phyloP scores from a whole-genome alignment of 2,113 vertebrate species.

The Globicephala melas region DNA sequence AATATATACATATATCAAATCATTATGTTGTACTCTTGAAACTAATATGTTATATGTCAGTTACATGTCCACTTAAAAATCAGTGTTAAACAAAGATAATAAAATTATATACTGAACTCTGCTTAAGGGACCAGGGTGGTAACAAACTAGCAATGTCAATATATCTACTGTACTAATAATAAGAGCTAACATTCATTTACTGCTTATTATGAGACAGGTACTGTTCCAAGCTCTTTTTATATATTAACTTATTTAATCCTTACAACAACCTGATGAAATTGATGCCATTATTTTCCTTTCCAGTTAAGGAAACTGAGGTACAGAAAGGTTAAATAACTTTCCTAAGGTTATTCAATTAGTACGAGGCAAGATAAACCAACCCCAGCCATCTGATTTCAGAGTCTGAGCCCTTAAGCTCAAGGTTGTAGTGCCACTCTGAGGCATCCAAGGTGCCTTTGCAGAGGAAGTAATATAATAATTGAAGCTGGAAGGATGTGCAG shows the following conservation, averaged over 20 bases:
- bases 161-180: neutral
- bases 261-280: neutral
- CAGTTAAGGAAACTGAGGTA: neutral
- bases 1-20: neutral
- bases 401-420: neutral
- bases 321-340: neutral
- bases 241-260: neutral
- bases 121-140: neutral
- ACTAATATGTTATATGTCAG: neutral
- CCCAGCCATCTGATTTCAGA: neutral
- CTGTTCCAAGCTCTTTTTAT: neutral
- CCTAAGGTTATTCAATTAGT: neutral
- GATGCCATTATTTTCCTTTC: slow-evolving; percentile 5
- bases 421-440: neutral
- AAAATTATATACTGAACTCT: neutral
- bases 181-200: neutral
- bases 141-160: neutral
- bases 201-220: neutral
- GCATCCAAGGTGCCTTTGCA: neutral
- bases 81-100: slow-evolving; percentile 1
- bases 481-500: neutral
- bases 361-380: neutral
- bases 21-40: neutral
- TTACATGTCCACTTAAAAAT: neutral
- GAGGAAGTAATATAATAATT: neutral